Base-by-base conservation (phyloP, 2,888 invertebrate genomes). In the Ceraclea dissimilis region DNA sequence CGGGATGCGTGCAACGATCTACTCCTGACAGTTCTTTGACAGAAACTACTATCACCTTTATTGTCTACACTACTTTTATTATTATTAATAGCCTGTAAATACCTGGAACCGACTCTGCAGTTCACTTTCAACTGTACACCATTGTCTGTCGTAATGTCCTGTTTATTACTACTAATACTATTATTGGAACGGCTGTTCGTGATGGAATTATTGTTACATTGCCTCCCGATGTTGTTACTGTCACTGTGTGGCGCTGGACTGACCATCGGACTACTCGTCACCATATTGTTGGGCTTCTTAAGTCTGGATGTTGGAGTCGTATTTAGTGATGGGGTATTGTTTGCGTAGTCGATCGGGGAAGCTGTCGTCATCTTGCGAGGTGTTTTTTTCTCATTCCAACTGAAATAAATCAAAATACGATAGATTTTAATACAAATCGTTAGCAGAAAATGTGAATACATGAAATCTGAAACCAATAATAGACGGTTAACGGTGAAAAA, bases 381-480 rank as follows among this genome's bases (percentile, higher is more conserved):
- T 72, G 70, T 73, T 66, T 70, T 68, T 71, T 77, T 76, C 71
- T 78, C 78, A 78, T 77, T 78, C 78, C 78, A 78, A 76, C 78
- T 78, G 75, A 54, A 59, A 61, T 48, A 52, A 8, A 55, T 31
- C 47, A 52, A 46, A 52, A 46, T 22, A 47, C 31, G 11, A 8
- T 8, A 31, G 11, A 31, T 31, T 31, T 31, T 11, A 31, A 8
- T 31, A 31, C 31, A 31, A 31, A 6, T 31, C 11, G 6, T 31
- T 31, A 8, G 11, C n/a, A n/a, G n/a, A n/a, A n/a, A n/a, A n/a
- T n/a, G n/a, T 10, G 26, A 26, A 26, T 10, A 26, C 26, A 26
- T n/a, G n/a, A n/a, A n/a, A n/a, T n/a, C n/a, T n/a, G n/a, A n/a
- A n/a, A n/a, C n/a, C n/a, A n/a, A n/a, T n/a, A n/a, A n/a, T n/a